These are phyloP conservation scores for Semnopithecus entellus DNA, from an alignment of 2,113 vertebrate species.

Conservation along the genomic window DNA sequence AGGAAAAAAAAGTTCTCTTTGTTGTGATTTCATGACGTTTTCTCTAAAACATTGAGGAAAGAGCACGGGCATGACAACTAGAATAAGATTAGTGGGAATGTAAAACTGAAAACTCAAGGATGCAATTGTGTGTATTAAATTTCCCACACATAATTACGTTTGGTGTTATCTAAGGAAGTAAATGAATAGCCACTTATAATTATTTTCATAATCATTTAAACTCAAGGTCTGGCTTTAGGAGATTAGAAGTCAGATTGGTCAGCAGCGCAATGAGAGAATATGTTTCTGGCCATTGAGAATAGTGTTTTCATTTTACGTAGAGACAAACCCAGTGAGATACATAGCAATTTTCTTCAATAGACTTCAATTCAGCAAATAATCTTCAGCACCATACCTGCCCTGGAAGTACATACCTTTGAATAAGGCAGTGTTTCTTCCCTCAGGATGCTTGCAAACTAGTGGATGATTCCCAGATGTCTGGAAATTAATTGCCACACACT, in stretches of 20 bases:
- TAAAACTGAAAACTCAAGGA: background rate
- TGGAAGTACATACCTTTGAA: background rate
- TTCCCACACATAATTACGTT: conserved; percentile 12
- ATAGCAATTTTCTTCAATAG: background rate
- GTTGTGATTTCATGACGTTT: background rate
- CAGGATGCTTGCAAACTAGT: background rate
- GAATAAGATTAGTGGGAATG: background rate
- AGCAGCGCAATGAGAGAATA: background rate
- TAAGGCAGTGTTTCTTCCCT: background rate
- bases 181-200: conserved; percentile 30
- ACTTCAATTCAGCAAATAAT: conserved; percentile 13
- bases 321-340: background rate
- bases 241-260: background rate
- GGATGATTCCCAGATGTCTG: background rate
- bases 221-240: conserved; percentile 24
- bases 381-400: background rate
- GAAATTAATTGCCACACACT: background rate
- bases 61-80: background rate
- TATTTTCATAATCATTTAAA: conserved; percentile 9
- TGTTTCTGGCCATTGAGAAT: background rate
- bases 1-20: background rate
- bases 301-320: background rate
- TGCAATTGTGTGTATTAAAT: conserved; percentile 25
- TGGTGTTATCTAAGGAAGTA: background rate
- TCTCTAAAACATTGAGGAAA: background rate